Evolutionary conservation across 2,113 vertebrate species (phyloP), one percentile per base, ranked within the genome.

Genomic region (Rhadina sibilatrix): DNA sequence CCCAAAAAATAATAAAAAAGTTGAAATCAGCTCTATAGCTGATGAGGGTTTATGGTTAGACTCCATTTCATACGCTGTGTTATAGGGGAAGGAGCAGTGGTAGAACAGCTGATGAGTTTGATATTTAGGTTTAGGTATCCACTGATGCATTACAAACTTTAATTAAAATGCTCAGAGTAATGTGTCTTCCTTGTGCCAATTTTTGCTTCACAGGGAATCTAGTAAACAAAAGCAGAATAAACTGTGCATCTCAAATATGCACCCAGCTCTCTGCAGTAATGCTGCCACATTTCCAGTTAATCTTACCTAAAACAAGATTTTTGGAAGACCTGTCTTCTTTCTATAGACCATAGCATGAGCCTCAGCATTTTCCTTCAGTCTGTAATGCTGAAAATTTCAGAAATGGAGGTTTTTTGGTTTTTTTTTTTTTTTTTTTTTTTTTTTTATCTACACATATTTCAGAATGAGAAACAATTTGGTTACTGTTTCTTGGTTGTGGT

Each of bases 91-190:
- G 56, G 38, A 88, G 16, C 8, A 70, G 49, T 75, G 21, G 56
- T n/a, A 77, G 40, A 91, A 87, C 59, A 94, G 40, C 63, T 91
- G 89, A 94, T 89, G 66, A 85, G 37, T 59, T 20, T 69, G 49
- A 89, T 89, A 74, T 77, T 87, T 80, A 61, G 9, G 44, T 94
- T 96, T 97, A 77, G 57, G 57, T 87, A 95, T 52, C 42, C 77
- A 93, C 63, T 81, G 85, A 93, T 87, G 85, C 92, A 61, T 92
- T 87, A 47, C 76, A 96, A 94, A 59, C 80, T 97, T 97, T 98
- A 97, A 98, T 98, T 98, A 97, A 98, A 97, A 97, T 93, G n/a
- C 92, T 97, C 87, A 91, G 81, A 65, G 74, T 40, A 83, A 75
- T 78, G 50, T 93, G 47, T 79, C 87, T 97, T 97, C 80, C 59